Evolutionary conservation across 2,797 vertebrate species (phyloP).

Genomic region (Micropoecilia bifurca): DNA sequence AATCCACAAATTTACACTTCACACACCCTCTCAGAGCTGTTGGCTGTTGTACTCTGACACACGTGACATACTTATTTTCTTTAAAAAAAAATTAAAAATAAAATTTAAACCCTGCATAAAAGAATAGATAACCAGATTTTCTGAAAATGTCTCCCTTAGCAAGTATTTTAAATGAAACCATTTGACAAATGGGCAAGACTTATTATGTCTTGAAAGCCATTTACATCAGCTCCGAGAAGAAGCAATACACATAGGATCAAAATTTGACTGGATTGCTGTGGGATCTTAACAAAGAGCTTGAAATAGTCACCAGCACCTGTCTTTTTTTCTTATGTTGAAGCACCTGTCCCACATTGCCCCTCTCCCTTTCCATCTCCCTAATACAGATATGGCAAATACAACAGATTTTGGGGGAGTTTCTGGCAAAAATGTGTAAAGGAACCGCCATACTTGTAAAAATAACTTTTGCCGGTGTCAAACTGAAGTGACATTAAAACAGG

Average conservation of each 20-base stretch:
- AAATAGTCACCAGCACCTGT: slow-evolving; percentile 89
- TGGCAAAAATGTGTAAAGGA: background rate
- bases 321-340: slow-evolving; percentile 82
- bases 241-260: slow-evolving; percentile 47
- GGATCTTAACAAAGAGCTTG: slow-evolving; percentile 73
- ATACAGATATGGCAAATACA: slow-evolving; percentile 23
- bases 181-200: slow-evolving; percentile 46
- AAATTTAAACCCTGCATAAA: background rate
- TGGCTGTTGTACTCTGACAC: slow-evolving; percentile 36
- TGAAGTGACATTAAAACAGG: background rate
- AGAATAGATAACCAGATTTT: slow-evolving; percentile 4
- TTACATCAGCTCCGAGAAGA: slow-evolving; percentile 54
- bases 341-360: slow-evolving; percentile 89
- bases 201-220: slow-evolving; percentile 45
- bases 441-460: background rate
- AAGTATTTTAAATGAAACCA: slow-evolving; percentile 27
- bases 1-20: slow-evolving; percentile 16
- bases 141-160: background rate
- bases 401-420: slow-evolving; percentile 3
- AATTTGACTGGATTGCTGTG: slow-evolving; percentile 54
- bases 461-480: background rate
- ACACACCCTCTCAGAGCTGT: slow-evolving; percentile 15
- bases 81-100: background rate
- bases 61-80: slow-evolving; percentile 14
- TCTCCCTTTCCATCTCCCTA: slow-evolving; percentile 38